These are phyloP conservation scores for Prosapia bicincta DNA, from an alignment of 2,888 invertebrate genomes.

Conservation along the genomic window DNA sequence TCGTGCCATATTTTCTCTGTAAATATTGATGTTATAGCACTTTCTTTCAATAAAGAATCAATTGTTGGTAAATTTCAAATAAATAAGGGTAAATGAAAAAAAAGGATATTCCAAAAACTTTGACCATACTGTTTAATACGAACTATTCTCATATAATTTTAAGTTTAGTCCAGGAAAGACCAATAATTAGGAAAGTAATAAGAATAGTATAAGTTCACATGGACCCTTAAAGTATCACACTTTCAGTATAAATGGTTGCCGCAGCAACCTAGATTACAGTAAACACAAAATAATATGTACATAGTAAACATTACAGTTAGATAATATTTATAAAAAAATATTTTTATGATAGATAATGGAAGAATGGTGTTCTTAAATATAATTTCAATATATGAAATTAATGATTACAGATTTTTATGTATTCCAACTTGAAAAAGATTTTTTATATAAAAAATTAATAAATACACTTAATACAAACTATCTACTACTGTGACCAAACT, in stretches of 20 bases:
- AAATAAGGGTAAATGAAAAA: too few relatives aligned
- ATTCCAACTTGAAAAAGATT: background rate
- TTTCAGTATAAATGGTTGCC: background rate
- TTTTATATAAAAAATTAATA: too few relatives aligned
- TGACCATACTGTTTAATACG: too few relatives aligned
- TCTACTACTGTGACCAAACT: background rate
- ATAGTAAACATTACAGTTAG: background rate
- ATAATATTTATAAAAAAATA: background rate
- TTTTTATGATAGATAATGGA: background rate
- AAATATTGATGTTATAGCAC: too few relatives aligned
- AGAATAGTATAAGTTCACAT: background rate
- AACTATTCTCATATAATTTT: too few relatives aligned
- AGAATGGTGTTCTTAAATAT: background rate
- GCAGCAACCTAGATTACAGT: background rate
- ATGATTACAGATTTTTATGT: background rate
- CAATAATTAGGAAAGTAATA: background rate
- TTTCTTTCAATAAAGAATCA: too few relatives aligned
- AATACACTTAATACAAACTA: background rate
- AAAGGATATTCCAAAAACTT: too few relatives aligned
- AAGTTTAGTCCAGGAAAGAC: too few relatives aligned
- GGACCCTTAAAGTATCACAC: background rate
- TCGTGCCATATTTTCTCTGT: too few relatives aligned
- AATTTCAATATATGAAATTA: background rate
- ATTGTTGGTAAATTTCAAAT: too few relatives aligned
- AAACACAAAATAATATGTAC: background rate